Evolutionary conservation across 2,113 vertebrate species (phyloP).

Genomic region (Piaya cayana): DNA sequence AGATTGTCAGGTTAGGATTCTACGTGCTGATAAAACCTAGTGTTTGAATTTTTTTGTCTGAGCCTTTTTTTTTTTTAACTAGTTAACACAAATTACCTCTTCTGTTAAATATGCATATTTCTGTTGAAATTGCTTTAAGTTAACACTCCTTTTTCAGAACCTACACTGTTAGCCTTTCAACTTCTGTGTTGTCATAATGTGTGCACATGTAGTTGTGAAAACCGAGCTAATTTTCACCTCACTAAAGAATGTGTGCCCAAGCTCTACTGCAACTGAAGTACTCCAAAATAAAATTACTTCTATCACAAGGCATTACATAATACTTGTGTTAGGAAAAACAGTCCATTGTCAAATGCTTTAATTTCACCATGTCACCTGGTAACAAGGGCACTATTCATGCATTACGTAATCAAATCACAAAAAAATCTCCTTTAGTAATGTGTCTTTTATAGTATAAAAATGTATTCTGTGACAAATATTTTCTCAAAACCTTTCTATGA

Average conservation of each 20-base stretch:
- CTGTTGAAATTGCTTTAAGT: not conserved
- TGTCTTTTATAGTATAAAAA: not conserved
- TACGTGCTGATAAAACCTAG: not conserved
- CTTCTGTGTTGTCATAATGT: fast-evolving
- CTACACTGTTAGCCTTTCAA: not conserved
- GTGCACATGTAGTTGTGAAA: not conserved
- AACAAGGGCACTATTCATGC: not conserved
- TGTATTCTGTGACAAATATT: not conserved
- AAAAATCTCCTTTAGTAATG: not conserved
- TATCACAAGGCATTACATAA: not conserved
- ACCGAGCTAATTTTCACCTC: not conserved
- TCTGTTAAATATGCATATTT: not conserved
- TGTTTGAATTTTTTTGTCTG: not conserved
- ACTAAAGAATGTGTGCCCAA: not conserved
- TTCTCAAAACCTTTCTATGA: not conserved
- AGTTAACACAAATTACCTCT: not conserved
- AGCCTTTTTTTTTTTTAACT: too few species aligned
- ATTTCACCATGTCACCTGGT: not conserved
- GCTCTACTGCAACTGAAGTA: not conserved
- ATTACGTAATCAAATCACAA: not conserved
- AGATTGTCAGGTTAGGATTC: not conserved
- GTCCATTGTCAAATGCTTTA: not conserved
- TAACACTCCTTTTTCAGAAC: not conserved
- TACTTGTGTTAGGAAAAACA: not conserved
- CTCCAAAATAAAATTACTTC: not conserved